Percentiles rank a stretch among this genome's conserved stretches.
Conservation (phyloP, 2,113 vertebrate species). For the Muntiacus reevesi region DNA sequence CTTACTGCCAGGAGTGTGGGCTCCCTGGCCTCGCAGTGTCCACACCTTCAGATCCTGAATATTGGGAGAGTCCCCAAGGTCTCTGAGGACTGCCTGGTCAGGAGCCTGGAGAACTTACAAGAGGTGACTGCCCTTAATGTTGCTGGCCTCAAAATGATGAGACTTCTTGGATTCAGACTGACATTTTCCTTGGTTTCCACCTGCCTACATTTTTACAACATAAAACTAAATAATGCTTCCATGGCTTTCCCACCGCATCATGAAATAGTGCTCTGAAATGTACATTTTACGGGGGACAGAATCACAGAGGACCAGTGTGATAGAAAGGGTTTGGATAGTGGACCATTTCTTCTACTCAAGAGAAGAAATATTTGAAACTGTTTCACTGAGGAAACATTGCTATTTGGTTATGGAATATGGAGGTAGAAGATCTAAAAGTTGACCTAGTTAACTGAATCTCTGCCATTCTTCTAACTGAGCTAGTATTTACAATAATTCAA, state of each 20-base stretch:
- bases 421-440: background rate
- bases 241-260: background rate
- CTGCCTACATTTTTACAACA: background rate
- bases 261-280: background rate
- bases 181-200: background rate
- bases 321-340: background rate
- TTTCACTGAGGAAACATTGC: background rate
- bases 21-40: slow-evolving; percentile 48
- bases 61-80: slow-evolving; percentile 75
- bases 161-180: slow-evolving; percentile 7
- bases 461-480: background rate
- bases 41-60: slow-evolving; percentile 67
- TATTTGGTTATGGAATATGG: background rate
- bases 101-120: slow-evolving; percentile 65
- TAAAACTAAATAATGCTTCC: background rate
- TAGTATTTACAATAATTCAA: background rate
- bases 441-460: background rate
- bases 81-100: slow-evolving; percentile 52
- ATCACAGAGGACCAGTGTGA: background rate
- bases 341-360: background rate
- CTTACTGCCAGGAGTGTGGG: slow-evolving; percentile 68
- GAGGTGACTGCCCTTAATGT: slow-evolving; percentile 69
- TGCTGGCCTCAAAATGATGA: slow-evolving; percentile 74
- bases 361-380: background rate
- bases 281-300: background rate